Conservation (phyloP, 1,140 invertebrate genomes). For the Atopsyche davidsoni region DNA sequence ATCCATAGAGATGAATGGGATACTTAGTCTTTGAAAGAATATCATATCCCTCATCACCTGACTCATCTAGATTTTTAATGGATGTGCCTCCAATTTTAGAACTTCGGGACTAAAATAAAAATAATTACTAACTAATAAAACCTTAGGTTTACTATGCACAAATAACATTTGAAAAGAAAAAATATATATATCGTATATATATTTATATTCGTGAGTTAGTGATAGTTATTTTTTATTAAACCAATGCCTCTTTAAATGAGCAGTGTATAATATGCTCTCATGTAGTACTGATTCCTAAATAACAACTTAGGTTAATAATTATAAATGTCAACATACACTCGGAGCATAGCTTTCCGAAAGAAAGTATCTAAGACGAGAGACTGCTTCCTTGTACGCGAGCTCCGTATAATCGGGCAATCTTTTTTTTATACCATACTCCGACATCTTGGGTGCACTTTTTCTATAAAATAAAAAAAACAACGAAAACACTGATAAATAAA, state of each 20-base stretch:
- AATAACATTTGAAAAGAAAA: no score
- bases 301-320: no score
- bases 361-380: conserved; percentile 67
- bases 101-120: conserved; percentile 20
- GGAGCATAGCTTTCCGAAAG: conserved; percentile 68
- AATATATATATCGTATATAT: no score
- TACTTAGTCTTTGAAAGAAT: conserved; percentile 19
- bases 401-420: conserved; percentile 72
- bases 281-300: no score
- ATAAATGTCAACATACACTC: no score
- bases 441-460: conserved; percentile 36
- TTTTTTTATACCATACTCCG: conserved; percentile 47
- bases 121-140: no score
- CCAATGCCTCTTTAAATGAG: no score
- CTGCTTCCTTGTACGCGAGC: conserved; percentile 73
- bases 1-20: conserved; percentile 14
- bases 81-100: conserved; percentile 36
- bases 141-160: no score
- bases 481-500: background rate
- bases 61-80: conserved; percentile 45
- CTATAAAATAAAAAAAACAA: conserved; percentile 15
- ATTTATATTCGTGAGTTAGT: background rate
- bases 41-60: conserved; percentile 33
- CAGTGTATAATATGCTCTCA: no score
- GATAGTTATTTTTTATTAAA: background rate